A percentile compares a stretch with the other conserved stretches of the same genome.
phyloP scores from a whole-genome alignment of 2,113 vertebrate genomes.

The Apaloderma vittatum region DNA sequence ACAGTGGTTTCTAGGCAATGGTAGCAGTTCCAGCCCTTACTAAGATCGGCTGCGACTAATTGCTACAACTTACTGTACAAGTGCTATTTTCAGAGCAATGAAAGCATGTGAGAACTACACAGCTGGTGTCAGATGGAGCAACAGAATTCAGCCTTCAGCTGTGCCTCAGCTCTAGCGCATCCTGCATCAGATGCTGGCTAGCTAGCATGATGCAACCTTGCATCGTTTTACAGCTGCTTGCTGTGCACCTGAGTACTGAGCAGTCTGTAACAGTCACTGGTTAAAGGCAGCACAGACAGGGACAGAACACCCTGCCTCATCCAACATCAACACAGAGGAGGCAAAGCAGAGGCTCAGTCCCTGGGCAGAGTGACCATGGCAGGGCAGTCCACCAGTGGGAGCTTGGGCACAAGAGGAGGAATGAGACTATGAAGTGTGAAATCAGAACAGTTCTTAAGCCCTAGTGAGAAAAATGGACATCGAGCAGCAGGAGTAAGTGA shows the following conservation, averaged over 20 bases:
- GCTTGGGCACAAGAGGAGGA: neutral
- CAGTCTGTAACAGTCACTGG: neutral
- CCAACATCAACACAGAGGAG: neutral
- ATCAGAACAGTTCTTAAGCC: neutral
- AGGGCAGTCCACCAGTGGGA: neutral
- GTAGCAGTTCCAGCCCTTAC: neutral
- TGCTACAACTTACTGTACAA: neutral
- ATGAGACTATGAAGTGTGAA: neutral
- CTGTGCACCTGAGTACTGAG: neutral
- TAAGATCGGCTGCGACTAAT: neutral
- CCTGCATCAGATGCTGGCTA: neutral
- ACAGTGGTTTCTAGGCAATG: neutral
- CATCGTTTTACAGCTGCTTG: neutral
- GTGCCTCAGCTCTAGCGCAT: neutral
- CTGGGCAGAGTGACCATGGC: neutral
- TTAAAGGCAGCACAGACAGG: neutral
- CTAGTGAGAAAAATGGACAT: neutral
- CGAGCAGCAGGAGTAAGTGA: neutral
- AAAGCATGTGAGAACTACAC: neutral
- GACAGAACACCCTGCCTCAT: constrained; percentile 33
- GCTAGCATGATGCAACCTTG: neutral
- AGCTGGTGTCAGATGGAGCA: neutral
- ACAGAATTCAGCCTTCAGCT: neutral
- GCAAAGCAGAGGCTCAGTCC: neutral
- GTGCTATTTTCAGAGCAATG: neutral